Evolutionary conservation across 2,113 vertebrate genomes (phyloP).

Genomic region (Gadus macrocephalus): DNA sequence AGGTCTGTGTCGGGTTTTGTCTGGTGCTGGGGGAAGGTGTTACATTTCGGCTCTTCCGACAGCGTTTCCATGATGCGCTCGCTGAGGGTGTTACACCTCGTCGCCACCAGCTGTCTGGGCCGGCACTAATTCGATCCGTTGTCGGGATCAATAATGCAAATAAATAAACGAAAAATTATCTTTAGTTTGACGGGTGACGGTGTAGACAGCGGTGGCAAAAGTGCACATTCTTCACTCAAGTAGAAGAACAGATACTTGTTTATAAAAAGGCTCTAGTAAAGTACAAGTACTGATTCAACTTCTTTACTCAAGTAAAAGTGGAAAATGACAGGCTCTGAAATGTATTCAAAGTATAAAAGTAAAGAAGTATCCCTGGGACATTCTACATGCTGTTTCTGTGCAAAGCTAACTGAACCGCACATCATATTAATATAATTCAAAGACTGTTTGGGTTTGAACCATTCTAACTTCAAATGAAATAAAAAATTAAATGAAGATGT

Average conservation of each 20-base stretch:
- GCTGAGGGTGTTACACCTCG: slow-evolving; percentile 20
- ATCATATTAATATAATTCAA: too few species aligned
- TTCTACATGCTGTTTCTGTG: too few species aligned
- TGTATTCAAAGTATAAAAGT: too few species aligned
- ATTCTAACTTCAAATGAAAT: neutral
- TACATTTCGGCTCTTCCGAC: slow-evolving; percentile 37
- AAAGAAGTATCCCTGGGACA: too few species aligned
- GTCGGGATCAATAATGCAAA: slow-evolving; percentile 35
- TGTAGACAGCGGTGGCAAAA: neutral
- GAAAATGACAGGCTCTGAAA: too few species aligned
- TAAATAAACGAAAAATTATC: slow-evolving; percentile 21
- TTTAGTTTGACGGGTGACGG: neutral
- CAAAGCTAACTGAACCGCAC: too few species aligned
- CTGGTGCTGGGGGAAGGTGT: slow-evolving; percentile 24
- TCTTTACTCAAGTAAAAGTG: too few species aligned
- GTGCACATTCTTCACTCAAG: too few species aligned
- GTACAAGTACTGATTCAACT: too few species aligned
- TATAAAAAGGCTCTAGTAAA: too few species aligned
- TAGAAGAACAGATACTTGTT: too few species aligned
- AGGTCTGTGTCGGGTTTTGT: neutral
- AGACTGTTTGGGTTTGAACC: too few species aligned
- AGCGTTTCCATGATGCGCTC: slow-evolving; percentile 39
- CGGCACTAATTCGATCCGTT: slow-evolving; percentile 24
- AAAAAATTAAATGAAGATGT: neutral
- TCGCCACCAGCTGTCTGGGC: slow-evolving; percentile 30